Percentiles rank a stretch among this genome's conserved stretches.
phyloP scores from a whole-genome alignment of 2,888 invertebrate species.

The Hydropsyche betteni region DNA sequence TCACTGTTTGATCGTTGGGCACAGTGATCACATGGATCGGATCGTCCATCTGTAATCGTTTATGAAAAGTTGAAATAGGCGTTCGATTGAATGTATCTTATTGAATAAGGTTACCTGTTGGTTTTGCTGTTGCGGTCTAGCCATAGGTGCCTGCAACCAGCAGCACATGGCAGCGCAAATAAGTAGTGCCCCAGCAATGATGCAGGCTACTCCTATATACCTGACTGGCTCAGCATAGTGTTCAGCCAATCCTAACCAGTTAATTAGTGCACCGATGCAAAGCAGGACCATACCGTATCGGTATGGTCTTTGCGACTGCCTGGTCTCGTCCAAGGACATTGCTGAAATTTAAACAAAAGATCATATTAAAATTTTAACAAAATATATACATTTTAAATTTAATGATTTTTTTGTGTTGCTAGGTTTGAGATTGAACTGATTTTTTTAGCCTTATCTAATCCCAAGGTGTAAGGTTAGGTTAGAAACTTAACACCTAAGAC shows the following conservation, averaged over 20 bases:
- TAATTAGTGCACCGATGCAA: slow-evolving; percentile 77
- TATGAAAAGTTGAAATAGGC: slow-evolving; percentile 3
- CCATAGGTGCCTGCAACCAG: slow-evolving; percentile 70
- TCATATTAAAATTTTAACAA: neutral
- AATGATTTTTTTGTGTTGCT: too few relatives aligned
- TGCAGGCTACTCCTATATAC: slow-evolving; percentile 78
- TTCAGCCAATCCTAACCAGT: slow-evolving; percentile 78
- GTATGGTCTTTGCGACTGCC: slow-evolving; percentile 76
- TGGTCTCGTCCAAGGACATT: slow-evolving; percentile 73
- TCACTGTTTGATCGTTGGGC: slow-evolving; percentile 66
- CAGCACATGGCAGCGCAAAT: slow-evolving; percentile 80
- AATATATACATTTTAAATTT: too few relatives aligned
- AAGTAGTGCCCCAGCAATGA: slow-evolving; percentile 76
- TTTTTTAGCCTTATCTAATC: too few relatives aligned
- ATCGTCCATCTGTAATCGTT: slow-evolving; percentile 68
- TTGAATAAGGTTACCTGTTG: slow-evolving; percentile 62
- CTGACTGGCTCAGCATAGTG: slow-evolving; percentile 77
- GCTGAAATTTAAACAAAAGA: slow-evolving; percentile 57
- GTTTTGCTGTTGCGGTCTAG: slow-evolving; percentile 43
- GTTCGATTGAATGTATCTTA: neutral
- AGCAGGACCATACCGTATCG: slow-evolving; percentile 77
- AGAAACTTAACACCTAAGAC: too few relatives aligned
- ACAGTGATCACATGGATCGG: slow-evolving; percentile 73
- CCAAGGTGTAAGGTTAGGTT: too few relatives aligned
- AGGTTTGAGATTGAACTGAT: too few relatives aligned